Base-by-base conservation (phyloP, 2,113 vertebrate species). In the Deroptyus accipitrinus region DNA sequence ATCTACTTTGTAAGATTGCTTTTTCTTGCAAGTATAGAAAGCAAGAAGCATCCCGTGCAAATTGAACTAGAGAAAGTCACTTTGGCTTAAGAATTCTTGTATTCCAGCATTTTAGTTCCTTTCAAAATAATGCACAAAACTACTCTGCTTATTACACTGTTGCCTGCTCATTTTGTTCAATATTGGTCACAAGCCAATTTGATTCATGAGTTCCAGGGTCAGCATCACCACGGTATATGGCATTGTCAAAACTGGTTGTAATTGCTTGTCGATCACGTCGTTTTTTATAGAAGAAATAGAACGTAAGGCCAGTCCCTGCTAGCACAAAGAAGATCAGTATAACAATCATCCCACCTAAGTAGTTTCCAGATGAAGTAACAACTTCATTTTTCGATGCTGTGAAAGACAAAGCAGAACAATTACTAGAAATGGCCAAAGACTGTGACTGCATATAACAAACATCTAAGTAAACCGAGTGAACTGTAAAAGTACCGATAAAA, bases 131-230 rank as follows among this genome's bases (percentile, higher is more conserved):
- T 27, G 30, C 48, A 20, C 46, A 64, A 35, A 37, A 55, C 33
- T 54, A 27, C 11, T 10, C 30, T 31, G 31, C 12, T 61, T 48
- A 46, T 92, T 97, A 98, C 86, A 98, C 52, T 35, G 88, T 97
- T 22, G 97, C 98, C 5, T 98, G 96, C 90, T 99, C 99, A 63
- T 99, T 99, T 97, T 99, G 97, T 96, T 99, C 99, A 42, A 99
- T 99, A 92, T 99, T 99, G 55, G 97, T 97, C 79, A 99, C 97
- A 59, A 99, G 98, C 80, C 97, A 98, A 90, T 98, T 99, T 23
- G 98, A 99, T 84, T 99, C 99, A 6, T 98, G 96, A 2, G 95
- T 96, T 83, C 95, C 94, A 78, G 94, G 49, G 35, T 97, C 94
- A 6, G 96, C 95, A 57, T 96, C 94, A 18, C 95, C 98, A 66